Base-by-base conservation (phyloP, 2,888 invertebrate species). In the Notodonta dromedarius region DNA sequence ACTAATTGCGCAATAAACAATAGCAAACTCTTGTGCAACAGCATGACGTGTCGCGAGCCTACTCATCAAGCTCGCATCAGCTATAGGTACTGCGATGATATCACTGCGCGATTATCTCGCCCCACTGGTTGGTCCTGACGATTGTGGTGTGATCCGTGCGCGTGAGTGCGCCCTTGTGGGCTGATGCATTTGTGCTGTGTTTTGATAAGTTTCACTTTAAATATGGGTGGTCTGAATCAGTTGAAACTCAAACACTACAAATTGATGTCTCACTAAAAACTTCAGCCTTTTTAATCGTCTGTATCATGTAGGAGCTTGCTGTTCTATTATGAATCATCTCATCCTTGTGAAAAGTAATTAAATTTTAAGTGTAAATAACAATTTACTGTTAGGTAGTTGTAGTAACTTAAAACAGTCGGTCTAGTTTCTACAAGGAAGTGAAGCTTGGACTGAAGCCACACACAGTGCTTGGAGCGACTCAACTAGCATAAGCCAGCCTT, bases 401-500 rank as follows among this genome's bases (percentile, higher is more conserved):
- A 46, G 4, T 13, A 42, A 4, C 46, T 46, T 24, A 24, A n/a
- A 24, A 24, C 24, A 24, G 24, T 24, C 24, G 24, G 46, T 6
- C 5, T 50, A 7, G 16, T 50, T 50, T 14, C 16, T 50, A 16
- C 50, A 4, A 50, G 50, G 16, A 50, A 50, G 50, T 16, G 16
- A 16, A 50, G 48, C 11, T 52, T 32, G 52, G 11, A 5, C 51
- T 52, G 52, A 52, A 52, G 52, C 52, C 52, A 12, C 52, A 52
- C 12, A 52, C 12, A 12, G 11, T 4, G 50, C 48, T 46, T 12
- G 5, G 46, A 46, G 48, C 16, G n/a, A 42, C 42, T 42, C 46
- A 46, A 50, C 16, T 9, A 16, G 32, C 32, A 32, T 52, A 32
- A 32, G 32, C 12, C 52, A 13, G 52, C 52, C 52, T 52, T 52